Evolutionary conservation across 2,888 invertebrate species (phyloP), one percentile per base, ranked within the genome.

Genomic region (Bugula neritina): DNA sequence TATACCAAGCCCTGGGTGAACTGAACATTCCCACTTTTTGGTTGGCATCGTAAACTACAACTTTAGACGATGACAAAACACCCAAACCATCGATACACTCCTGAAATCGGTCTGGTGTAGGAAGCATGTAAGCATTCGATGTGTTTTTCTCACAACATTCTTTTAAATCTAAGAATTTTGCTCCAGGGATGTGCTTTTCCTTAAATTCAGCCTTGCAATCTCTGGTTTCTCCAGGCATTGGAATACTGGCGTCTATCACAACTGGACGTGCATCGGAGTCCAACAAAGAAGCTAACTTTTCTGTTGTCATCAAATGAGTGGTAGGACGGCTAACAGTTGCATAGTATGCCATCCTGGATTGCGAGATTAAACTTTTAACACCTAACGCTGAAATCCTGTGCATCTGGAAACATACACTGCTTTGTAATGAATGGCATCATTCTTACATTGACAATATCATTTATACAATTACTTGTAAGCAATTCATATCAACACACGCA

Each of bases 361-460:
- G 88, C 81, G 79, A 80, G 71, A 85, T 88, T 76, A 90, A 92
- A 86, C 75, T n/a, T n/a, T n/a, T n/a, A n/a, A n/a, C n/a, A n/a
- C n/a, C n/a, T n/a, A n/a, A n/a, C n/a, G n/a, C n/a, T n/a, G n/a
- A n/a, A n/a, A n/a, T n/a, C n/a, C n/a, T n/a, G n/a, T n/a, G n/a
- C n/a, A n/a, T n/a, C n/a, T n/a, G n/a, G n/a, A n/a, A n/a, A n/a
- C n/a, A n/a, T n/a, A n/a, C n/a, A n/a, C n/a, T n/a, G n/a, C n/a
- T n/a, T n/a, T n/a, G n/a, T n/a, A n/a, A n/a, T n/a, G n/a, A n/a
- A n/a, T n/a, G n/a, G n/a, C n/a, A n/a, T n/a, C n/a, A n/a, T n/a
- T n/a, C n/a, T n/a, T n/a, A n/a, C n/a, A n/a, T n/a, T n/a, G n/a
- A n/a, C n/a, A n/a, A n/a, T n/a, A n/a, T n/a, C n/a, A n/a, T n/a